phyloP scores from a whole-genome alignment of 2,113 vertebrate species.

The Pagrus major region DNA sequence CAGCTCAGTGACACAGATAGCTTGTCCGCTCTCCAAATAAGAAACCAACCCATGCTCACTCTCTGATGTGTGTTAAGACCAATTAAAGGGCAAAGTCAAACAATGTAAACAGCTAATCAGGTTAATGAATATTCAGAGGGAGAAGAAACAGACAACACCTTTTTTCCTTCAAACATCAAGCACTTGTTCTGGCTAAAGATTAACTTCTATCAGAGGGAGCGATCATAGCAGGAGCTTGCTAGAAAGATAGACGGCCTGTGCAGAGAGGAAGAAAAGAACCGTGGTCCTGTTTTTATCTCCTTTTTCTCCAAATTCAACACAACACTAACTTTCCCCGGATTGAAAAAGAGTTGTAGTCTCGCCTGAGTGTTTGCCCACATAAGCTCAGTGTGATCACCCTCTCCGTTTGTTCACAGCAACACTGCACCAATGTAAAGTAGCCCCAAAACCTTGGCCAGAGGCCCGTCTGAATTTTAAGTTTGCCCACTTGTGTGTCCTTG shows the following conservation, averaged over 20 bases:
- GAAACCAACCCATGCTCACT: not conserved
- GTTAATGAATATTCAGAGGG: conserved; percentile 48
- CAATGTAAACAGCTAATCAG: conserved; percentile 39
- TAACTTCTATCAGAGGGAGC: conserved; percentile 46
- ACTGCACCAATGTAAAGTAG: conserved; percentile 85
- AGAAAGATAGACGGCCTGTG: conserved; percentile 24
- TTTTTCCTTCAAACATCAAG: conserved; percentile 43
- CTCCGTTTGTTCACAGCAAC: conserved; percentile 77
- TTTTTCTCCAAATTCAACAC: conserved; percentile 32
- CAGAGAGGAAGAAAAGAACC: conserved; percentile 17
- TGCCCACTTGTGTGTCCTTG: conserved; percentile 62
- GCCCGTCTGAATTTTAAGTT: conserved; percentile 85
- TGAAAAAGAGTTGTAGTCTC: conserved; percentile 56
- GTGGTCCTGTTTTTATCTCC: not conserved
- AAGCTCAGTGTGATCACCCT: conserved; percentile 70
- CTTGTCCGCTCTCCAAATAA: too few relatives aligned
- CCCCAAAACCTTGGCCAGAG: conserved; percentile 75
- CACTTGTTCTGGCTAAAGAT: conserved; percentile 66
- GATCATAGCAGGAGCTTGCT: conserved; percentile 30
- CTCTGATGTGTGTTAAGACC: not conserved
- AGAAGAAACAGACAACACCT: conserved; percentile 25
- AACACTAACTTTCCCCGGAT: conserved; percentile 31
- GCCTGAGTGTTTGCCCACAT: conserved; percentile 74
- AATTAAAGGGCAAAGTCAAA: conserved; percentile 44
- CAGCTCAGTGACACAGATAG: not conserved